Evolutionary conservation across 2,888 invertebrate genomes (phyloP), one percentile per base, ranked within the genome.

Genomic region (Gari tellinella): DNA sequence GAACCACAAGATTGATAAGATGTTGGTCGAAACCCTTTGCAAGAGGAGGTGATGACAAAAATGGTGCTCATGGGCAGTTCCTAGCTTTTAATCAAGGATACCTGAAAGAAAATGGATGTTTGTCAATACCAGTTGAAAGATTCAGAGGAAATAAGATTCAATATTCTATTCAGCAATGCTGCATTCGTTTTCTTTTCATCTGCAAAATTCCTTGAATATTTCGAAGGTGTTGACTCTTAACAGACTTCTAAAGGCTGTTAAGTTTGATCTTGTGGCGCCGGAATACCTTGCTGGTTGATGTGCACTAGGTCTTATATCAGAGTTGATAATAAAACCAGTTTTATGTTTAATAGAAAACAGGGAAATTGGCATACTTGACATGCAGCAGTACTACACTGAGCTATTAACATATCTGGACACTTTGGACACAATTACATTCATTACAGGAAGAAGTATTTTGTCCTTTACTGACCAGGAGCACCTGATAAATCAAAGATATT

Each of bases 221-320:
- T 70, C 15, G 31, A 55, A 19, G 37, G 48, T n/a, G 31, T 23
- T n/a, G 69, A 55, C 17, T 4, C 38, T 17, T 12, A 72, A 66
- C 19, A 46, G 66, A n/a, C 55, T 72, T 5, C 49, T 72, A 19
- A 37, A 48, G 2, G 55, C 52, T 10, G 58, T 51, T 10, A 69
- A 60, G 38, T 52, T 45, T 68, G 73, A 76, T 38, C 15, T 80
- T 0, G 57, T 61, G 23, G 51, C 64, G 8, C 46, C 57, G 23
- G 72, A 68, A 21, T 78, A 65, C 45, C 14, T 82, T 8, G 72
- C 72, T 40, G 75, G 75, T 7, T 75, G 75, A 25, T 70, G 72
- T 60, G 75, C 80, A 1, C 45, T 82, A 3, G 82, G 72, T 17
- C 41, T 53, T 15, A 60, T 72, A n/a, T 49, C 38, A 17, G 65